Conservation (phyloP, 2,888 invertebrate species). For the Pammene fasciana region DNA sequence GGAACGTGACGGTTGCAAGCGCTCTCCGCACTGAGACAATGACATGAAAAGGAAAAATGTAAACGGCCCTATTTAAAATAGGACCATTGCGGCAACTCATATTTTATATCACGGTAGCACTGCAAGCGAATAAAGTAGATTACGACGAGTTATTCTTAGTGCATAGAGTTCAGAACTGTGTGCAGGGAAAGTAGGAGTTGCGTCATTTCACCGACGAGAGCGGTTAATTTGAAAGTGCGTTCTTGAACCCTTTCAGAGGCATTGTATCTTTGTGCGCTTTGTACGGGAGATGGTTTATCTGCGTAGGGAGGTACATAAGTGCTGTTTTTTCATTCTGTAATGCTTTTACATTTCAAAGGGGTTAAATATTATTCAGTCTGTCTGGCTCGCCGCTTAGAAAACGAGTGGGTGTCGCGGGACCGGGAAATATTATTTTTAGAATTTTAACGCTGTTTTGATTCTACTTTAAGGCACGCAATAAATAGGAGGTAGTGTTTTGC, state of each 20-base stretch:
- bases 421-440: slow-evolving; percentile 56
- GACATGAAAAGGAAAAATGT: slow-evolving; percentile 84
- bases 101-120: slow-evolving; percentile 65
- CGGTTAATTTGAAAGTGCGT: slow-evolving; percentile 83
- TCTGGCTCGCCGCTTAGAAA: slow-evolving; percentile 75
- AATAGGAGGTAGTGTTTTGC: not conserved
- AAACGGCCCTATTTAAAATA: slow-evolving; percentile 82
- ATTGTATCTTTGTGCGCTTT: slow-evolving; percentile 84
- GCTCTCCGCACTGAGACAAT: slow-evolving; percentile 81
- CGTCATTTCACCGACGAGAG: slow-evolving; percentile 59
- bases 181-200: slow-evolving; percentile 53
- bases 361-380: slow-evolving; percentile 82
- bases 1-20: slow-evolving; percentile 84
- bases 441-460: slow-evolving; percentile 41
- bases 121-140: slow-evolving; percentile 54
- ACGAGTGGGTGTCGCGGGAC: slow-evolving; percentile 77
- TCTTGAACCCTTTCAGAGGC: slow-evolving; percentile 84
- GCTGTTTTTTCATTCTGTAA: slow-evolving; percentile 84
- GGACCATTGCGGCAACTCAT: slow-evolving; percentile 68
- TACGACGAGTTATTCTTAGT: slow-evolving; percentile 20
- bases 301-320: slow-evolving; percentile 83
- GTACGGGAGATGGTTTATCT: slow-evolving; percentile 83
- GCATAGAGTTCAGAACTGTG: slow-evolving; percentile 58
- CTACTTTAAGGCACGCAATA: not conserved
- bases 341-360: slow-evolving; percentile 84